A percentile compares a stretch with the other conserved stretches of the same genome.
Evolutionary conservation across 2,113 vertebrate genomes (phyloP).

Genomic region (Lanius collurio): DNA sequence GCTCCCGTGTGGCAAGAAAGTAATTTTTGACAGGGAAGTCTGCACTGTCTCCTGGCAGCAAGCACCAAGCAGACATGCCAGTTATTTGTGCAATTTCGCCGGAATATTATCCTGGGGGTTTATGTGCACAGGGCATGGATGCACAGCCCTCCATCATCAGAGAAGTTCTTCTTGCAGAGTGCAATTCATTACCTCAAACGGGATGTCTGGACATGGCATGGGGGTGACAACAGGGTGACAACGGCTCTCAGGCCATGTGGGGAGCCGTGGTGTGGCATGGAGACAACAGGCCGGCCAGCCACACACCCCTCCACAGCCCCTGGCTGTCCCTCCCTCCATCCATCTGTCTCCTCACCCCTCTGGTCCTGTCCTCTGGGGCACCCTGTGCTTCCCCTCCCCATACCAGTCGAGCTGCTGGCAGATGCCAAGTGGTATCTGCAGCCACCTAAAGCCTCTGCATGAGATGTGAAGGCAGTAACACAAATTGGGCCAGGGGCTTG

Average conservation of each 20-base stretch:
- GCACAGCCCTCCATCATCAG: fast-evolving
- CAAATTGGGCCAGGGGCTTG: background rate
- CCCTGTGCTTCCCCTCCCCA: fast-evolving
- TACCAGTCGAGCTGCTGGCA: background rate
- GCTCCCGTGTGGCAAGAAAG: background rate
- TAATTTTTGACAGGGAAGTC: slow-evolving; percentile 18
- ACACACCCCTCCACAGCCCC: fast-evolving
- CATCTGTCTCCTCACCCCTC: background rate
- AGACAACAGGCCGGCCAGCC: fast-evolving
- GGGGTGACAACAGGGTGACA: background rate
- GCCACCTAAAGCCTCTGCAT: slow-evolving; percentile 4
- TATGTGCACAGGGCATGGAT: fast-evolving
- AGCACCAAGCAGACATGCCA: background rate
- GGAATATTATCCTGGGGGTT: background rate
- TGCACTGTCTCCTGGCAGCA: background rate
- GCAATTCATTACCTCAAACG: fast-evolving
- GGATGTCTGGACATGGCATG: fast-evolving
- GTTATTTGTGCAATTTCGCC: background rate
- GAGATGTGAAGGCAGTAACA: background rate
- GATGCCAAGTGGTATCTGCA: background rate
- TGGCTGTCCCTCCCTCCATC: background rate
- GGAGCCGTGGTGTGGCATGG: fast-evolving
- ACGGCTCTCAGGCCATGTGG: fast-evolving
- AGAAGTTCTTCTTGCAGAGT: fast-evolving
- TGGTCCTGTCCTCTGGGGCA: background rate